Evolutionary conservation across 2,797 vertebrate genomes (phyloP).

Genomic region (Sphenodon punctatus): DNA sequence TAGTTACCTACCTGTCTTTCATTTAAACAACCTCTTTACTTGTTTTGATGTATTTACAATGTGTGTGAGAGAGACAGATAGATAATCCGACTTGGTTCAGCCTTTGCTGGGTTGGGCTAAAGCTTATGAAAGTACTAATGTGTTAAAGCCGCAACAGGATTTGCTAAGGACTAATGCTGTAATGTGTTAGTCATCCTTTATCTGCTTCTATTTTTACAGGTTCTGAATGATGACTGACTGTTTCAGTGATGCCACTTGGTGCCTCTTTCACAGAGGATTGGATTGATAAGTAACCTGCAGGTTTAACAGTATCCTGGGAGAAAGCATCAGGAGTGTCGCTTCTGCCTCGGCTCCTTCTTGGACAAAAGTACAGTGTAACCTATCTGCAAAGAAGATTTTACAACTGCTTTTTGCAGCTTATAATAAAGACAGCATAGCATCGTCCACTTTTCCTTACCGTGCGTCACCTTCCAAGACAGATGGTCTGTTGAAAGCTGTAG

Average conservation of each 20-base stretch:
- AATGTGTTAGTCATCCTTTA: slow-evolving; percentile 76
- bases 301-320: slow-evolving; percentile 30
- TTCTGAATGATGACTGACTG: slow-evolving; percentile 75
- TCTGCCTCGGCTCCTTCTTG: slow-evolving; percentile 30
- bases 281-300: slow-evolving; percentile 38
- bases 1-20: slow-evolving; percentile 16
- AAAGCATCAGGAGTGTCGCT: slow-evolving; percentile 21
- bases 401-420: slow-evolving; percentile 24
- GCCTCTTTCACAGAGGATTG: slow-evolving; percentile 18
- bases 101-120: slow-evolving; percentile 56
- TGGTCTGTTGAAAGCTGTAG: slow-evolving; percentile 61
- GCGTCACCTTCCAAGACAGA: slow-evolving; percentile 47
- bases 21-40: slow-evolving; percentile 29
- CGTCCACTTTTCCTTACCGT: slow-evolving; percentile 33
- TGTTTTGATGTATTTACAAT: not conserved
- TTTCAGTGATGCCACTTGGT: slow-evolving; percentile 50
- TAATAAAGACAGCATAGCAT: slow-evolving; percentile 26
- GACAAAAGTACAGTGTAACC: slow-evolving; percentile 29
- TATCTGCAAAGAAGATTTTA: not conserved
- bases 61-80: not conserved
- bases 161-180: slow-evolving; percentile 69
- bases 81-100: not conserved
- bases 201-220: slow-evolving; percentile 80
- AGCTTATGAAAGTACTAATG: slow-evolving; percentile 55
- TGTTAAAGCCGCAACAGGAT: slow-evolving; percentile 61